Base-by-base conservation (phyloP, 2,888 invertebrate species). In the Agrochola circellaris region DNA sequence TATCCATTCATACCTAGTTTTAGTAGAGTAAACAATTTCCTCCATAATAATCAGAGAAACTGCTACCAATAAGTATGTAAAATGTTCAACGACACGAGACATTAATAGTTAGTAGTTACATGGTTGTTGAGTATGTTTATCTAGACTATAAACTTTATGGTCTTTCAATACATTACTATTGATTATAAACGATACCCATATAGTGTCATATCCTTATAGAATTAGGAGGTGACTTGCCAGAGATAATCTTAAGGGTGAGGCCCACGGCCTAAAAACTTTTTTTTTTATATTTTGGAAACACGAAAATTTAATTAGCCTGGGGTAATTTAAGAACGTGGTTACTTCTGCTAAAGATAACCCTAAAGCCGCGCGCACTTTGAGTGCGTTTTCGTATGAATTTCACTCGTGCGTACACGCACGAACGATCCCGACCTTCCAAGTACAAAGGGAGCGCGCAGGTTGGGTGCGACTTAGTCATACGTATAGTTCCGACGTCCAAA, bases 81-180 rank as follows among this genome's bases (percentile, higher is more conserved):
- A 64, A 51, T n/a, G 65, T 64, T 77, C 38, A 77, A 48, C 64
- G 34, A 58, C 56, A 65, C 54, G 54, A 56, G 5, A 23, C 54
- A 23, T 76, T 9, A 54, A 62, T 48, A 26, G 3, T 23, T 17
- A 17, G 26, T 58, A 34, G 34, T 65, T 58, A 58, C n/a, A 60
- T 30, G 65, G 23, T n/a, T 65, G 26, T 38, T 51, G 48, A 60
- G 2, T 30, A 6, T 38, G 30, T 76, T 60, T 48, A 77, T 78
- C 56, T 51, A 7, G 20, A 30, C 30, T n/a, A 51, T 67, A 51
- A 58, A 77, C 26, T 65, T 77, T 78, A 65, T 75, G 38, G 66
- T 58, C 77, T 30, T 76, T 76, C 30, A 62, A 51, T 76, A 62
- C 11, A 20, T 20, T 54, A 23, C 54, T 73, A 54, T 30, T 45